Conservation (phyloP, 2,113 vertebrate genomes). For the Hippocampus comes region DNA sequence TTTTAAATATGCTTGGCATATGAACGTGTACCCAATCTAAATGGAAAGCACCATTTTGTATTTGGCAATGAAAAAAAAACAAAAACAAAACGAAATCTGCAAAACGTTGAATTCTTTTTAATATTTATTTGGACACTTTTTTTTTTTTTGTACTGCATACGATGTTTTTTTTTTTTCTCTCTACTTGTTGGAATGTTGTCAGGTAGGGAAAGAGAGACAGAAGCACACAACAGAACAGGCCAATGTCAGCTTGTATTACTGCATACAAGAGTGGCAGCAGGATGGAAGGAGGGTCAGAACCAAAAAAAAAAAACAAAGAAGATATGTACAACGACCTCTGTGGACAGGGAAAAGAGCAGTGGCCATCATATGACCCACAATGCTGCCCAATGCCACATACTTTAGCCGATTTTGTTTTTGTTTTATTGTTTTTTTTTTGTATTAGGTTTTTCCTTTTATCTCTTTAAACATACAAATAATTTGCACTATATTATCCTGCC, state of each 20-base stretch:
- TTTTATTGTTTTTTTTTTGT: constrained; percentile 48
- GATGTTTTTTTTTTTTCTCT: constrained; percentile 65
- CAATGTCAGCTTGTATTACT: constrained; percentile 97
- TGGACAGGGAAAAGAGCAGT: constrained; percentile 73
- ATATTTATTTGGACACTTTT: constrained; percentile 64
- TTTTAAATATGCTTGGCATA: constrained; percentile 99
- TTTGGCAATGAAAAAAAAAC: constrained; percentile 97
- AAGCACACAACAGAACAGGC: constrained; percentile 98
- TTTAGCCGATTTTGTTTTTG: constrained; percentile 67
- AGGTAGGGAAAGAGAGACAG: constrained; percentile 89
- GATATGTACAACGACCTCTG: constrained; percentile 98
- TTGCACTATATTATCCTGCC: constrained; percentile 99
- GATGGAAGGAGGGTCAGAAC: constrained; percentile 48
- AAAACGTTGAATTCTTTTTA: constrained; percentile 81
- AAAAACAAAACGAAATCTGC: constrained; percentile 57
- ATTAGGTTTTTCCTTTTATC: constrained; percentile 70
- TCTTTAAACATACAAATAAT: constrained; percentile 99
- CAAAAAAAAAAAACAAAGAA: constrained; percentile 66
- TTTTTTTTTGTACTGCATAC: constrained; percentile 91
- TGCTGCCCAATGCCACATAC: constrained; percentile 85
- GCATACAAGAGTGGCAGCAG: constrained; percentile 96
- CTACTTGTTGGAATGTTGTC: constrained; percentile 91
- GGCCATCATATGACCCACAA: constrained; percentile 93
- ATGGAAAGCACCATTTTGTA: constrained; percentile 99
- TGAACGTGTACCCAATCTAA: constrained; percentile 99